phyloP scores from a whole-genome alignment of 2,797 vertebrate genomes.

The Natrix natrix region DNA sequence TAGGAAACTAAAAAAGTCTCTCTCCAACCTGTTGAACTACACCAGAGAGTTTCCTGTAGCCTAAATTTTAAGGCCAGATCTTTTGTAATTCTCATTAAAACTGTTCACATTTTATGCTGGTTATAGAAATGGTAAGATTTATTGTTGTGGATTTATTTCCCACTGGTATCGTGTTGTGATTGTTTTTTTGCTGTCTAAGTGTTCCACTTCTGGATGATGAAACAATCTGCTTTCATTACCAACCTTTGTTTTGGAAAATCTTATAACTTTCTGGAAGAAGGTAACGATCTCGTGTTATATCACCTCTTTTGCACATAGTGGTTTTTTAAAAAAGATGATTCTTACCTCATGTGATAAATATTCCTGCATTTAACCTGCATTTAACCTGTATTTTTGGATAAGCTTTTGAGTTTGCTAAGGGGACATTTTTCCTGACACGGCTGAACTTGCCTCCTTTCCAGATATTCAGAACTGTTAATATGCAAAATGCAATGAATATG shows the following conservation, averaged over 20 bases:
- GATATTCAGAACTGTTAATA: background rate
- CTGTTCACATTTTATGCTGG: conserved; percentile 49
- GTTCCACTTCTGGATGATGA: conserved; percentile 59
- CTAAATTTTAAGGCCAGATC: conserved; percentile 11
- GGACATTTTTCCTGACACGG: background rate
- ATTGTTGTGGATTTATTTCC: conserved; percentile 64
- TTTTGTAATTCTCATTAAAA: conserved; percentile 58
- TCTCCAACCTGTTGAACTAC: background rate
- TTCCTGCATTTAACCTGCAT: too few species aligned
- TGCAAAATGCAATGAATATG: background rate
- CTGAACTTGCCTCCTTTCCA: background rate
- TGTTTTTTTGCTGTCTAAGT: conserved; percentile 43
- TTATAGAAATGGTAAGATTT: conserved; percentile 63
- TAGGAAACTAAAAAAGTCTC: background rate
- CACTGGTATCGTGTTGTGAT: conserved; percentile 51
- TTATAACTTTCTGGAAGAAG: conserved; percentile 54
- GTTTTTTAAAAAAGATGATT: conserved; percentile 23
- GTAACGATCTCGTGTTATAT: conserved; percentile 43
- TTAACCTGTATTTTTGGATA: background rate
- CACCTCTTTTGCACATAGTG: conserved; percentile 42
- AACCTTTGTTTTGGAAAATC: conserved; percentile 45
- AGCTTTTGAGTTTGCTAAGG: background rate
- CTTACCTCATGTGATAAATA: background rate
- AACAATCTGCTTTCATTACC: conserved; percentile 53
- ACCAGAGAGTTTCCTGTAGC: background rate